Conservation (phyloP, 2,113 vertebrate species). For the Pimephales promelas region DNA sequence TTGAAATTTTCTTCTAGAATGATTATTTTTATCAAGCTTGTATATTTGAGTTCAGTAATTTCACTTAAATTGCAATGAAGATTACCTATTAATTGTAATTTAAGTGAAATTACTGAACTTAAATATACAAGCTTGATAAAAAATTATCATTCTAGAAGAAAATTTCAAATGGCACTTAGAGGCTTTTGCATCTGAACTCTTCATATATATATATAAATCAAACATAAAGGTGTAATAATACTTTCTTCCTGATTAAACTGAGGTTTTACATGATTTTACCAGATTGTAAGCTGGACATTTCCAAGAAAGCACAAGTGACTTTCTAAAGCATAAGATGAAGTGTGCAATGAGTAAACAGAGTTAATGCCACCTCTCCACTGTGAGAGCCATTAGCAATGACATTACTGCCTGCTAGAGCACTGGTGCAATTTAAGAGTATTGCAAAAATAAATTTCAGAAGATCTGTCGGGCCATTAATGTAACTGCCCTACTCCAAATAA, state of each 20-base stretch:
- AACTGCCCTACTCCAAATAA: slow-evolving; percentile 2
- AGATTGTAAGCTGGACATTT: background rate
- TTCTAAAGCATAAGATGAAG: background rate
- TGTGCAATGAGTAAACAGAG: background rate
- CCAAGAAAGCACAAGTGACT: background rate
- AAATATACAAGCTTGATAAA: no score
- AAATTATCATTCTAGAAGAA: no score
- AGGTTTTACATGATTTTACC: background rate
- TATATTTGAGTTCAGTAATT: no score
- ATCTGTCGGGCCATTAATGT: background rate
- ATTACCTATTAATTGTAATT: no score
- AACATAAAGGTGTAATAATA: no score
- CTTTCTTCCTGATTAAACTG: background rate
- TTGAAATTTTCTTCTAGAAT: no score
- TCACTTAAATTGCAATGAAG: no score
- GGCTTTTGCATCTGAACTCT: no score
- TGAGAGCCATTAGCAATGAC: slow-evolving; percentile 15
- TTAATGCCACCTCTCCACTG: background rate
- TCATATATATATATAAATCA: no score
- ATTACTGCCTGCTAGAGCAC: slow-evolving; percentile 21
- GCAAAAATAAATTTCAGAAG: slow-evolving; percentile 6
- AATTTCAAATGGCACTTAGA: no score
- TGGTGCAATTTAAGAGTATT: slow-evolving; percentile 1
- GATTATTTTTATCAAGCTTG: no score
- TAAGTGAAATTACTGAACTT: no score